Evolutionary conservation across 2,113 vertebrate genomes (phyloP).

Genomic region (Microcebus jonahi): DNA sequence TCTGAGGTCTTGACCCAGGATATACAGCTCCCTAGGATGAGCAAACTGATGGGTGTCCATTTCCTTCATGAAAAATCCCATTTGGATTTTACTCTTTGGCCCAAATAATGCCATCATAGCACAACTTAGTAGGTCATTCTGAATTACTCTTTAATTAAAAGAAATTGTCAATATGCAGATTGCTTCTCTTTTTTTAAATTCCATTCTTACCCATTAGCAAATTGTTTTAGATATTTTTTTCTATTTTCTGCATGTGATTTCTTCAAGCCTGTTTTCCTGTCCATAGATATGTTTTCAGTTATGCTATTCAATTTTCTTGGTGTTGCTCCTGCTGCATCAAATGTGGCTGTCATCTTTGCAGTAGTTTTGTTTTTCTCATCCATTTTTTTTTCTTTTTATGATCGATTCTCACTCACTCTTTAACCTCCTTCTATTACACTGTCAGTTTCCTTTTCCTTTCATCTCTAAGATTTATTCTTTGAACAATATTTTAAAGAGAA

Average conservation of each 20-base stretch:
- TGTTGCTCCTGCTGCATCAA: not conserved
- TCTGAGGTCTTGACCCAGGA: not conserved
- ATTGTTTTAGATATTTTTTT: not conserved
- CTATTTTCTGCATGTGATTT: not conserved
- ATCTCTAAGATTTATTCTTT: not conserved
- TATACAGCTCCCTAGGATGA: not conserved
- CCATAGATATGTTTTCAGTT: not conserved
- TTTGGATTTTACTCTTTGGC: not conserved
- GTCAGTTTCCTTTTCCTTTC: constrained; percentile 12
- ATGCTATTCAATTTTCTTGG: not conserved
- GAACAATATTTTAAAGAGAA: not conserved
- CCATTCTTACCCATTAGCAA: not conserved
- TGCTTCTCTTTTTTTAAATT: not conserved
- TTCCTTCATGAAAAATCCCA: not conserved
- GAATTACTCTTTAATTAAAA: not conserved
- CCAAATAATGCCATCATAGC: not conserved
- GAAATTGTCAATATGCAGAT: not conserved
- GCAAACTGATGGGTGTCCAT: not conserved
- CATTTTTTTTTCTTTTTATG: not conserved
- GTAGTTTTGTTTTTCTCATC: not conserved
- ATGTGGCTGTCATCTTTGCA: not conserved
- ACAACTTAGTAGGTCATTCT: not conserved
- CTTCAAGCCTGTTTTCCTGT: not conserved
- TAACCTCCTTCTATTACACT: not conserved
- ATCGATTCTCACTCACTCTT: not conserved